Evolutionary conservation across 2,888 invertebrate species (phyloP).

Genomic region (Seladonia tumulorum): DNA sequence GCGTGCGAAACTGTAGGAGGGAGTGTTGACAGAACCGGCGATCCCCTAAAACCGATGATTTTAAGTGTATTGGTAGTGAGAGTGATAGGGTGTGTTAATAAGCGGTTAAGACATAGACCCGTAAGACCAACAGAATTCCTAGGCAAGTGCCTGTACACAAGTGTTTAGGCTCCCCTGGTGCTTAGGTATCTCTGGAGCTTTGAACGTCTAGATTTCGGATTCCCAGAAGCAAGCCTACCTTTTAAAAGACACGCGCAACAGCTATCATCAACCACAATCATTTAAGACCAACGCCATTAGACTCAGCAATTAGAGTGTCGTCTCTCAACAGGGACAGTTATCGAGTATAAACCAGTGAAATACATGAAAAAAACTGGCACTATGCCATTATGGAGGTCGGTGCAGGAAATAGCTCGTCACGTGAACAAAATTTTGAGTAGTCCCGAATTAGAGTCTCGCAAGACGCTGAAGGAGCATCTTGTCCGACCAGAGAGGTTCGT

Average conservation of each 20-base stretch:
- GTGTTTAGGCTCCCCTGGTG: not conserved
- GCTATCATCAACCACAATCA: not conserved
- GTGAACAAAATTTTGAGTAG: not conserved
- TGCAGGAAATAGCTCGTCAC: not conserved
- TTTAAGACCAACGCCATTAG: not conserved
- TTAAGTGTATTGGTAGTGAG: not conserved
- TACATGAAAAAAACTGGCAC: not conserved
- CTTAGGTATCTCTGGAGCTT: not conserved
- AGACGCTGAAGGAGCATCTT: not conserved
- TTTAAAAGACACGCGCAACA: not conserved
- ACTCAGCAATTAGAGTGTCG: not conserved
- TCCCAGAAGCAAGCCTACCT: not conserved
- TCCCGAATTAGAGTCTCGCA: not conserved
- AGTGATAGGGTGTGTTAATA: not conserved
- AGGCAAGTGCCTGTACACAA: not conserved
- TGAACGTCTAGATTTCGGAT: not conserved
- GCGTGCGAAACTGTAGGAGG: conserved; percentile 35
- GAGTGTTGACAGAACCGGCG: not conserved
- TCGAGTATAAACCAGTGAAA: not conserved
- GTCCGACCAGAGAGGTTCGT: not conserved
- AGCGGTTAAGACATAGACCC: not conserved
- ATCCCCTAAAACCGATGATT: not conserved
- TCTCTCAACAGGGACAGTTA: not conserved
- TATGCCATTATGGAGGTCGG: not conserved
- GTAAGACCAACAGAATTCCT: not conserved